Percentiles rank a stretch among this genome's conserved stretches.
Evolutionary conservation across 2,113 vertebrate species (phyloP).

Genomic region (Dasyprocta punctata): DNA sequence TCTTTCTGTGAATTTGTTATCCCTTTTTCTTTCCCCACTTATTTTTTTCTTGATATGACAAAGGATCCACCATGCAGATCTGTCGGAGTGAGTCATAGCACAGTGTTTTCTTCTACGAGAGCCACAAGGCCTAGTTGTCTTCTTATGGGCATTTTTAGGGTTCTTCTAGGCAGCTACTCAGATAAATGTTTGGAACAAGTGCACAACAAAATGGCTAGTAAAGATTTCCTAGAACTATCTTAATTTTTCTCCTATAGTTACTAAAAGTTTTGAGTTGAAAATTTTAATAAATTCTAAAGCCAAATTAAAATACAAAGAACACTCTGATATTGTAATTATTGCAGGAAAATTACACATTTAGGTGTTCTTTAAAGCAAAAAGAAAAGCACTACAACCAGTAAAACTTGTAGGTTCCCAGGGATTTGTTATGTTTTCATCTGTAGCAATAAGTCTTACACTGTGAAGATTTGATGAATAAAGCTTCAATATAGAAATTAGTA

Average conservation of each 20-base stretch:
- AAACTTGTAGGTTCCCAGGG: not conserved
- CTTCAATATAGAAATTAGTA: slow-evolving; percentile 28
- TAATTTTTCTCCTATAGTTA: slow-evolving; percentile 24
- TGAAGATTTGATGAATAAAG: not conserved
- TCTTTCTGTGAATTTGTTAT: slow-evolving; percentile 52
- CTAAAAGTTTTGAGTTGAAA: slow-evolving; percentile 42
- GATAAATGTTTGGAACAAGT: not conserved
- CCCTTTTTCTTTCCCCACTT: slow-evolving; percentile 45
- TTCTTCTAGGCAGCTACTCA: slow-evolving; percentile 28
- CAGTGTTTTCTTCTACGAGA: slow-evolving; percentile 30
- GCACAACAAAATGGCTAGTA: not conserved
- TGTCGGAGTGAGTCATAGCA: slow-evolving; percentile 62
- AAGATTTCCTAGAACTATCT: not conserved
- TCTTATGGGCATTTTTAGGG: slow-evolving; percentile 11
- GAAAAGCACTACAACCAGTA: not conserved
- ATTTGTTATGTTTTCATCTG: not conserved
- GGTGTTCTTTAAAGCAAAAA: not conserved
- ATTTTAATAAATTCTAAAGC: slow-evolving; percentile 27
- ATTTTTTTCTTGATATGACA: slow-evolving; percentile 72
- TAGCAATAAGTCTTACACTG: not conserved
- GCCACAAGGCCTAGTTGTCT: slow-evolving; percentile 57
- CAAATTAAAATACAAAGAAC: slow-evolving; percentile 31
- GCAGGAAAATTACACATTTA: not conserved
- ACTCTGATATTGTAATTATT: slow-evolving; percentile 5
- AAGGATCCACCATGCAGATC: slow-evolving; percentile 50